These are phyloP conservation scores for Spodoptera frugiperda DNA, from an alignment of 1,140 invertebrate genomes.

Conservation along the genomic window DNA sequence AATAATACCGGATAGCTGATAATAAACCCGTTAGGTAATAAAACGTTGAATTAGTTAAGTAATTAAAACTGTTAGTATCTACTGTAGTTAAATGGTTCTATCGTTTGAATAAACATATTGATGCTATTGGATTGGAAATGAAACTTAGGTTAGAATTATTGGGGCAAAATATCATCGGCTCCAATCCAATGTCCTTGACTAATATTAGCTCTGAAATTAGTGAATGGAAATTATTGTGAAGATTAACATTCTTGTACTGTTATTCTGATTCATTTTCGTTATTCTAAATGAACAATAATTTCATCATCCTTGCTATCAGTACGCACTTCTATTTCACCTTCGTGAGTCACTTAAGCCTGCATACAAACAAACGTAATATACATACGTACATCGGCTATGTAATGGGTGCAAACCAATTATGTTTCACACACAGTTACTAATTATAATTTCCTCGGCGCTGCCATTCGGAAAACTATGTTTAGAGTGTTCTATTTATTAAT, in stretches of 20 bases:
- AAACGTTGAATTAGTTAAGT: slow-evolving; percentile 37
- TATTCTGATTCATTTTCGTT: not conserved
- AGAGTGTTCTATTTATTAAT: slow-evolving; percentile 68
- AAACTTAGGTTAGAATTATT: not conserved
- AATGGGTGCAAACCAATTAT: slow-evolving; percentile 62
- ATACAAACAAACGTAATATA: slow-evolving; percentile 11
- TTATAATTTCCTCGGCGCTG: slow-evolving; percentile 65
- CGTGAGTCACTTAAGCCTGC: slow-evolving; percentile 31
- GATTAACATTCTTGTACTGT: too few species aligned
- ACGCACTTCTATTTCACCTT: slow-evolving; percentile 18
- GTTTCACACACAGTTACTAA: slow-evolving; percentile 65
- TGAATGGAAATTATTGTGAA: too few species aligned
- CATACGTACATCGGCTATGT: slow-evolving; percentile 38
- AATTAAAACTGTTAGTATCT: slow-evolving; percentile 28
- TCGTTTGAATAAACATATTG: slow-evolving; percentile 6
- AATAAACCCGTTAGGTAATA: slow-evolving; percentile 51
- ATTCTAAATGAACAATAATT: not conserved
- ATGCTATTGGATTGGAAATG: not conserved
- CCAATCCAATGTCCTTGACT: not conserved
- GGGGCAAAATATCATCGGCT: not conserved
- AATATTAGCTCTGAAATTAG: too few species aligned
- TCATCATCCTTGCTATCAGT: slow-evolving; percentile 23
- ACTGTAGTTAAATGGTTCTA: not conserved
- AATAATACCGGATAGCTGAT: slow-evolving; percentile 44
- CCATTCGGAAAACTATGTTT: slow-evolving; percentile 68